A percentile compares a stretch with the other conserved stretches of the same genome.
Conservation (phyloP, 2,888 invertebrate genomes). For the Agriotes lineatus region DNA sequence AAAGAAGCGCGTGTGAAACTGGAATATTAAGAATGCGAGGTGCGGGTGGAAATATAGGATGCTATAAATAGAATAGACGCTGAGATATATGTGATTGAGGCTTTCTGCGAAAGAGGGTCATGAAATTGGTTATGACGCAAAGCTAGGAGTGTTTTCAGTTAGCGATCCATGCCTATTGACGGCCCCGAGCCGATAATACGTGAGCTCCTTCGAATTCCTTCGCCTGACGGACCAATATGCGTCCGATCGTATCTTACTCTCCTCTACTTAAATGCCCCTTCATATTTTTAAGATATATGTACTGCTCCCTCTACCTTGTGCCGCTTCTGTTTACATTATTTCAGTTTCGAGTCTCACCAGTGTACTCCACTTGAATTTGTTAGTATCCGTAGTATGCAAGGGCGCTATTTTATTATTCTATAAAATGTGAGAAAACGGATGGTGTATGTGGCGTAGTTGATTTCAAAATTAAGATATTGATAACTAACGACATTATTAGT, state of each 20-base stretch:
- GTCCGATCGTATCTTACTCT: constrained; percentile 41
- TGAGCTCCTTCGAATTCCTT: constrained; percentile 58
- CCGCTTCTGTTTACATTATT: constrained; percentile 9
- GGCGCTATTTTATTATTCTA: too few relatives aligned
- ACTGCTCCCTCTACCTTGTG: constrained; percentile 22
- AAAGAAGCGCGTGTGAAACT: constrained; percentile 53
- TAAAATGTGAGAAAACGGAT: too few relatives aligned
- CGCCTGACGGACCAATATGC: constrained; percentile 60
- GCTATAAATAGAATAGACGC: constrained; percentile 61
- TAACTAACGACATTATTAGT: too few relatives aligned
- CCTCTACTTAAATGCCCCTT: constrained; percentile 39
- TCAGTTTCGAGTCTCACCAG: constrained; percentile 7
- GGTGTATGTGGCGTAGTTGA: too few relatives aligned
- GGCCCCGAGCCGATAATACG: constrained; percentile 59
- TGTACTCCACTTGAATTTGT: too few relatives aligned
- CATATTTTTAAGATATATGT: constrained; percentile 45
- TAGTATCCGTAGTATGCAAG: too few relatives aligned
- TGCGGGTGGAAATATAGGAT: constrained; percentile 55
- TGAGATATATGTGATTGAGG: constrained; percentile 60
- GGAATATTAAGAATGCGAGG: constrained; percentile 60
- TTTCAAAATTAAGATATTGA: too few relatives aligned
- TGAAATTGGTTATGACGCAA: constrained; percentile 59
- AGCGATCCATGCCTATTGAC: constrained; percentile 59
- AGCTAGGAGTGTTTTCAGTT: constrained; percentile 59
- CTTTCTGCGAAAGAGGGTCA: constrained; percentile 55